A percentile compares a stretch with the other conserved stretches of the same genome.
phyloP scores from a whole-genome alignment of 1,140 invertebrate genomes.

The Drosophila neocordata region DNA sequence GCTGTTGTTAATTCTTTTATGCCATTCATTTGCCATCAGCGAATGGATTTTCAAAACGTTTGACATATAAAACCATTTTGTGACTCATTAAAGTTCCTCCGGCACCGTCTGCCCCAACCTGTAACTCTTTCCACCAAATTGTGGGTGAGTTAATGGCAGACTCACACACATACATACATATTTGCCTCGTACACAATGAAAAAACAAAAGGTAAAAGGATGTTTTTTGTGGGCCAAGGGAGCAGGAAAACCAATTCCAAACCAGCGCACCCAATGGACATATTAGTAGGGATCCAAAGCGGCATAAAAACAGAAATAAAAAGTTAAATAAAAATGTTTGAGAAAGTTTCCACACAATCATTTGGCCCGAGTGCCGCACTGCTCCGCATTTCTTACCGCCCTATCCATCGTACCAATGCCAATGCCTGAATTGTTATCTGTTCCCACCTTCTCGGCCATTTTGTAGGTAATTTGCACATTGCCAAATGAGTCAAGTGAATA shows the following conservation, averaged over 20 bases:
- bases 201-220: slow-evolving; percentile 25
- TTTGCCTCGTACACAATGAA: not conserved
- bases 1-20: slow-evolving; percentile 22
- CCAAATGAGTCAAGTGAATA: slow-evolving; percentile 57
- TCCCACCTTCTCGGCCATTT: slow-evolving; percentile 25
- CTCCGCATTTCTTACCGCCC: not conserved
- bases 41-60: slow-evolving; percentile 72
- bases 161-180: slow-evolving; percentile 5
- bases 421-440: slow-evolving; percentile 14
- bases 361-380: not conserved
- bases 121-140: not conserved
- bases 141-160: slow-evolving; percentile 62
- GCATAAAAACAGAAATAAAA: slow-evolving; percentile 68
- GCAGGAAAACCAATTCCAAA: slow-evolving; percentile 43
- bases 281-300: slow-evolving; percentile 46
- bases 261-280: slow-evolving; percentile 56
- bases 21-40: slow-evolving; percentile 33
- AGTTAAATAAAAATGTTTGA: slow-evolving; percentile 73
- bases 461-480: slow-evolving; percentile 63
- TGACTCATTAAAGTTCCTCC: slow-evolving; percentile 62
- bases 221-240: slow-evolving; percentile 11
- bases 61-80: slow-evolving; percentile 77
- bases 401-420: too few species aligned
- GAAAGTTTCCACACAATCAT: slow-evolving; percentile 60
- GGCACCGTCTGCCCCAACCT: slow-evolving; percentile 30